phyloP scores from a whole-genome alignment of 2,797 vertebrate species.

The Buphagus erythrorhynchus region DNA sequence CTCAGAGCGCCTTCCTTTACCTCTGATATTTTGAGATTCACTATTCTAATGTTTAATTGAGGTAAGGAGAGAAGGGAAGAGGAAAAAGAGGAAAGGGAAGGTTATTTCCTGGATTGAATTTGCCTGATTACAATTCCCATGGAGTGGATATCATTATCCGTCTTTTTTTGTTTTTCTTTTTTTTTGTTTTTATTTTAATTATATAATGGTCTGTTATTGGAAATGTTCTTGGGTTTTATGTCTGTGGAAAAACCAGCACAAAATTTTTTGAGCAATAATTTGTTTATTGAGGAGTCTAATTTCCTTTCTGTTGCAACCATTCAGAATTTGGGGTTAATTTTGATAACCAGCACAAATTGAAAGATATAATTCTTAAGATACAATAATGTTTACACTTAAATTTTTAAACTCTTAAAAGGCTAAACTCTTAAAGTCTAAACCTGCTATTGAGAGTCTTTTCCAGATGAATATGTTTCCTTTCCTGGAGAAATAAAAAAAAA shows the following conservation, averaged over 20 bases:
- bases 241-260: background rate
- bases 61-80: background rate
- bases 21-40: background rate
- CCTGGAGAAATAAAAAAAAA: background rate
- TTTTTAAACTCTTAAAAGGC: background rate
- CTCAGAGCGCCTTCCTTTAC: background rate
- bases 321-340: background rate
- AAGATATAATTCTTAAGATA: background rate
- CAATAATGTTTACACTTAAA: background rate
- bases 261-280: background rate
- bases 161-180: background rate
- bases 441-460: background rate
- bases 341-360: fast-evolving
- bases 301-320: background rate
- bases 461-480: background rate
- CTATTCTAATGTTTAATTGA: background rate
- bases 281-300: background rate
- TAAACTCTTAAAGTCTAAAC: background rate
- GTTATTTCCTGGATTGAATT: background rate
- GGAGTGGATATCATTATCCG: background rate
- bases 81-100: background rate
- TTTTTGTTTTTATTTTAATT: background rate
- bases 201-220: background rate
- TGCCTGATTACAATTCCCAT: background rate
- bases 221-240: background rate